Evolutionary conservation across 1,140 invertebrate species (phyloP), one percentile per base, ranked within the genome.

Genomic region (Akabosia matsudoensis): DNA sequence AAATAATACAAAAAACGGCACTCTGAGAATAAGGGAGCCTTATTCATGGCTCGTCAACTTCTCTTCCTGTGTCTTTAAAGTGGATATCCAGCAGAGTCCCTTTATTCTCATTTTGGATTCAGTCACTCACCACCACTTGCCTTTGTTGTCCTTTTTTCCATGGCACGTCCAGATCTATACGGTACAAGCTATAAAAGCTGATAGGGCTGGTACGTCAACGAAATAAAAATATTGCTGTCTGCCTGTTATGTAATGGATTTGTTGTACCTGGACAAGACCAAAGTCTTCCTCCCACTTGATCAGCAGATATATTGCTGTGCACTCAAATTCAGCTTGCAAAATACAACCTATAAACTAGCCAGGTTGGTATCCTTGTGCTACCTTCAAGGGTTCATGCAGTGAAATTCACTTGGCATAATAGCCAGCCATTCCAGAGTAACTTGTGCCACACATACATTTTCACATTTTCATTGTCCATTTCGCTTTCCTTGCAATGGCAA

Each of bases 11-110:
- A n/a, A 18, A 45, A 45, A 45, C 37, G 37, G 37, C 37, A 45
- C 37, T 45, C 18, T 7, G 37, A 45, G 54, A 7, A 45, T 45
- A 45, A 45, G 54, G n/a, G 54, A 16, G 54, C 54, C 22, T 56
- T 56, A 24, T 56, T 56, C 54, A 24, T 10, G 54, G 10, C 24
- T 56, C 54, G 10, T 13, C 22, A 67, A 67, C 13, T 67, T 31
- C 61, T 67, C 61, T 67, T 67, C 61, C 61, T 67, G 61, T 67
- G 61, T 31, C 28, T n/a, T n/a, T n/a, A 28, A 67, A 67, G 3
- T 28, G 24, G 30, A 31, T 67, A 67, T 67, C 61, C 61, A 67
- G 61, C 28, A 31, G 61, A 67, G 61, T 67, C 61, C 61, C 31
- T 67, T 67, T 67, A 28, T 67, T 28, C n/a, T 31, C 28, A 28